These are phyloP conservation scores for Thomomys bottae DNA, from an alignment of 2,113 vertebrate genomes.

Conservation along the genomic window DNA sequence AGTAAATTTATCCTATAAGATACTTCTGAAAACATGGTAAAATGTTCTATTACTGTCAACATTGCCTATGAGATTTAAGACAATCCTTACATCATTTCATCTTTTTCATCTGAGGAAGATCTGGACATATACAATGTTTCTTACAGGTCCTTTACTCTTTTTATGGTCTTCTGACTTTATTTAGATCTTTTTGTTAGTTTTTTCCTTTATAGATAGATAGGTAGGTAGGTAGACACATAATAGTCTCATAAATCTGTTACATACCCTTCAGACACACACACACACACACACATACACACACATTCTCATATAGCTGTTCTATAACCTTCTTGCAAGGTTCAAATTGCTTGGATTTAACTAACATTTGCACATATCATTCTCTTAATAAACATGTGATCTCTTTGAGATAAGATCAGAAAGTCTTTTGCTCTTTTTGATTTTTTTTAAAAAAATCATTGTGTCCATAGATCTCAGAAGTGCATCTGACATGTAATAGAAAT, in stretches of 20 bases:
- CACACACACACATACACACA: too few relatives aligned
- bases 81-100: not conserved
- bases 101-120: not conserved
- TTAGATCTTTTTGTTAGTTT: not conserved
- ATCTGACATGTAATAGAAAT: not conserved
- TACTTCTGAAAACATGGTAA: not conserved
- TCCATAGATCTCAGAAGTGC: not conserved
- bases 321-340: not conserved
- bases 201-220: not conserved
- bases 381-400: not conserved
- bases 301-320: too few relatives aligned
- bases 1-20: not conserved
- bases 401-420: not conserved
- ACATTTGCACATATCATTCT: not conserved
- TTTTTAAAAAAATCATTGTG: not conserved
- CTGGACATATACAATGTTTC: conserved; percentile 5
- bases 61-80: not conserved
- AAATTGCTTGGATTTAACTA: not conserved
- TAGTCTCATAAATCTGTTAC: too few relatives aligned
- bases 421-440: not conserved
- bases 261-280: too few relatives aligned
- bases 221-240: too few relatives aligned
- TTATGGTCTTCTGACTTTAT: not conserved
- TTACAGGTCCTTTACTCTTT: not conserved
- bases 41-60: not conserved